Percentiles rank a stretch among this genome's conserved stretches.
Conservation (phyloP, 2,113 vertebrate species). For the Rhizomys pruinosus region DNA sequence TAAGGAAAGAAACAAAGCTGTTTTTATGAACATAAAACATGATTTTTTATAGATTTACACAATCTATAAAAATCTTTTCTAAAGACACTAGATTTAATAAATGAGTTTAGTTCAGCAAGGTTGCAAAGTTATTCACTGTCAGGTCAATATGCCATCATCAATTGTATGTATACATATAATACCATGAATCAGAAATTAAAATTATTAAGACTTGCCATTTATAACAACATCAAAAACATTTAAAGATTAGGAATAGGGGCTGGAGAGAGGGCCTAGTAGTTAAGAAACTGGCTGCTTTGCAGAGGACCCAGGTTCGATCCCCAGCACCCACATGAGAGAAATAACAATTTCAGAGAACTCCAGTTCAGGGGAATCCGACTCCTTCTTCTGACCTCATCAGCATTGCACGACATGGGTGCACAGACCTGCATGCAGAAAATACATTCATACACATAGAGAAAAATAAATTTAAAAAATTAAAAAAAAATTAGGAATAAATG, state of each 20-base stretch:
- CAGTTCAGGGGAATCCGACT: too few species aligned
- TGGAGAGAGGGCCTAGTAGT: too few species aligned
- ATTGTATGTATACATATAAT: not conserved
- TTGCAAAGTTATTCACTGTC: not conserved
- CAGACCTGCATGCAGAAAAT: too few species aligned
- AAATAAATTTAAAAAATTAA: too few species aligned
- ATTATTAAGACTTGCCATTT: not conserved
- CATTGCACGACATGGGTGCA: too few species aligned
- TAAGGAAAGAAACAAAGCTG: not conserved
- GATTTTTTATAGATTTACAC: not conserved
- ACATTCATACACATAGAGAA: too few species aligned
- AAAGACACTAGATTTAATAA: not conserved
- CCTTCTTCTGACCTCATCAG: too few species aligned
- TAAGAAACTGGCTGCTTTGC: too few species aligned
- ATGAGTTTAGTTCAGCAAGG: not conserved
- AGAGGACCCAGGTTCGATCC: too few species aligned
- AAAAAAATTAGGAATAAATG: not conserved
- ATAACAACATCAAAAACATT: not conserved
- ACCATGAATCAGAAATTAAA: not conserved
- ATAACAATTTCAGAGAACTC: too few species aligned
- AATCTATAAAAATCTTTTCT: not conserved
- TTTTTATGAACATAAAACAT: not conserved
- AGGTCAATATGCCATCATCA: not conserved
- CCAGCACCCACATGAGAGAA: too few species aligned
- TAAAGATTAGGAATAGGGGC: not conserved